Conservation (phyloP, 2,113 vertebrate genomes). For the Chelonoidis abingdonii region DNA sequence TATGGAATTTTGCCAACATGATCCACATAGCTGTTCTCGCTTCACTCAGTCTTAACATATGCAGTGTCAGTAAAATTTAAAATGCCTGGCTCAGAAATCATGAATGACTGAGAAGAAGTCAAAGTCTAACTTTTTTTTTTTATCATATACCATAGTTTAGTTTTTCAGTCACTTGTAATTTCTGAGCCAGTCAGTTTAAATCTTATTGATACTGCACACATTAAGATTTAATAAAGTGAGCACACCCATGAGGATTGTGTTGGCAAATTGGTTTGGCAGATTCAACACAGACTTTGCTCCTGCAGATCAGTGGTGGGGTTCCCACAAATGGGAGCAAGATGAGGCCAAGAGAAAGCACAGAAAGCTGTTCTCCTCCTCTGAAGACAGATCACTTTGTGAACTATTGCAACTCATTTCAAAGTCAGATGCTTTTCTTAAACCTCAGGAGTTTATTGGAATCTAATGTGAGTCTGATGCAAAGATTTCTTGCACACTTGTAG, state of each 20-base stretch:
- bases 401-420: neutral
- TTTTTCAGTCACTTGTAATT: neutral
- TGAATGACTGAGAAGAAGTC: neutral
- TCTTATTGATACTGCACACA: neutral
- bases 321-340: neutral
- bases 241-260: neutral
- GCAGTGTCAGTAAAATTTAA: neutral
- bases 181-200: neutral
- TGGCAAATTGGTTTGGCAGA: neutral
- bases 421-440: neutral
- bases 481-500: neutral
- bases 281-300: neutral
- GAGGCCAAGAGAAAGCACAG: neutral
- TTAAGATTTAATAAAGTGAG: neutral
- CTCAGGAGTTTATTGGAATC: neutral
- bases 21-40: neutral
- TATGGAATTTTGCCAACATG: neutral
- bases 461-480: neutral
- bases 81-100: neutral
- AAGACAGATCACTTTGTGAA: neutral
- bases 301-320: rapidly evolving
- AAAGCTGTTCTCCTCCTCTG: neutral
- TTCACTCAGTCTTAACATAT: neutral
- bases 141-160: neutral
- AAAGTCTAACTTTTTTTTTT: neutral